Evolutionary conservation across 2,797 vertebrate species (phyloP).

Genomic region (Capromys pilorides): DNA sequence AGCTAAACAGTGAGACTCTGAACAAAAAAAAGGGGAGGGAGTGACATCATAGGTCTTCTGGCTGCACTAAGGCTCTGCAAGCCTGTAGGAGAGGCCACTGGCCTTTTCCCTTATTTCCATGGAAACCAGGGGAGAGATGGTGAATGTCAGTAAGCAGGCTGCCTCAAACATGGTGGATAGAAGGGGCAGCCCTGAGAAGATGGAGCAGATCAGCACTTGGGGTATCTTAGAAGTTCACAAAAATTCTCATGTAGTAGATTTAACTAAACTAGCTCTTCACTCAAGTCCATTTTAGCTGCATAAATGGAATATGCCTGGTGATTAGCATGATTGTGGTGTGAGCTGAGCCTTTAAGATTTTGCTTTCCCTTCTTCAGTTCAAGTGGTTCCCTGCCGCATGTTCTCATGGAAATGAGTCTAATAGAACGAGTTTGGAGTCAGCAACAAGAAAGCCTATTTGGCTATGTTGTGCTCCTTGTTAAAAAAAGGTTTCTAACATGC

Average conservation of each 20-base stretch:
- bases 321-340: not conserved
- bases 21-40: not conserved
- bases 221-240: not conserved
- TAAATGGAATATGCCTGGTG: not conserved
- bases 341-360: not conserved
- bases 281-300: not conserved
- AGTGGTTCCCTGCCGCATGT: not conserved
- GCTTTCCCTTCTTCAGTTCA: not conserved
- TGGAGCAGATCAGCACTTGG: not conserved
- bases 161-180: not conserved
- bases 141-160: not conserved
- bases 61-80: not conserved
- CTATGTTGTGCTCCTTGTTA: conserved; percentile 13
- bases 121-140: conserved; percentile 13
- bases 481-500: conserved; percentile 1
- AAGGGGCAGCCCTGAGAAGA: not conserved
- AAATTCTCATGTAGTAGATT: not conserved
- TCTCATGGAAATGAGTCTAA: conserved; percentile 61
- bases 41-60: not conserved
- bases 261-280: not conserved
- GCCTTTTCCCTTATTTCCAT: conserved; percentile 41
- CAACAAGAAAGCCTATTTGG: not conserved
- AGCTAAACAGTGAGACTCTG: too few species aligned
- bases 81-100: not conserved
- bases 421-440: conserved; percentile 20